Base-by-base conservation (phyloP, 2,797 vertebrate species). In the Champsocephalus gunnari region DNA sequence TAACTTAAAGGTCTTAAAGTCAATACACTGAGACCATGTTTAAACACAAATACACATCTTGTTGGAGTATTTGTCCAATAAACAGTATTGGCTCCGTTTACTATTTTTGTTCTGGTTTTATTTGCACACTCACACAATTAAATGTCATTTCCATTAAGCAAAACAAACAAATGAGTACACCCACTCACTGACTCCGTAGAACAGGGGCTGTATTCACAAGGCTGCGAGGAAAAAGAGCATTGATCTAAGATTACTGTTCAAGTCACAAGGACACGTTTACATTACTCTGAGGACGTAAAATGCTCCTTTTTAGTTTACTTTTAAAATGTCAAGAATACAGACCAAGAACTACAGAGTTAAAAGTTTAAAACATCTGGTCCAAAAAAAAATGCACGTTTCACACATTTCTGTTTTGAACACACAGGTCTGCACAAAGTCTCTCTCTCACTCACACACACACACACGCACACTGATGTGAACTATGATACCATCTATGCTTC, bases 171-270 rank as follows among this genome's bases (percentile, higher is more conserved):
- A 50, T 75, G 65, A 80, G 71, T 65, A 81, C 61, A 69, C 67
- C 66, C 75, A 49, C 28, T 77, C 69, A 55, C 57, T 58, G 56
- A 80, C 64, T 82, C 87, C 61, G 81, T 81, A 84, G 84, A 76
- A 62, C 77, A 71, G 63, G 63, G 71, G 3, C 78, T 83, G 77
- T 83, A 87, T 85, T 84, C 82, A 88, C 82, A 84, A 82, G 82
- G 84, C 81, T 66, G 75, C 79, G 79, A 66, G 79, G 72, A 87
- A 66, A 67, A 73, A 83, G 66, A 88, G 74, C 82, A 82, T 13
- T 67, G 63, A 66, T 75, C 71, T 58, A 59, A 64, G 68, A 85
- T 86, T 81, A 83, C 32, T 58, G 70, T 56, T 81, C 53, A 80
- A 60, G 67, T 85, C 71, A 83, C 77, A 66, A 2, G 8, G 50